phyloP scores from a whole-genome alignment of 2,113 vertebrate genomes.

The Tenrec ecaudatus region DNA sequence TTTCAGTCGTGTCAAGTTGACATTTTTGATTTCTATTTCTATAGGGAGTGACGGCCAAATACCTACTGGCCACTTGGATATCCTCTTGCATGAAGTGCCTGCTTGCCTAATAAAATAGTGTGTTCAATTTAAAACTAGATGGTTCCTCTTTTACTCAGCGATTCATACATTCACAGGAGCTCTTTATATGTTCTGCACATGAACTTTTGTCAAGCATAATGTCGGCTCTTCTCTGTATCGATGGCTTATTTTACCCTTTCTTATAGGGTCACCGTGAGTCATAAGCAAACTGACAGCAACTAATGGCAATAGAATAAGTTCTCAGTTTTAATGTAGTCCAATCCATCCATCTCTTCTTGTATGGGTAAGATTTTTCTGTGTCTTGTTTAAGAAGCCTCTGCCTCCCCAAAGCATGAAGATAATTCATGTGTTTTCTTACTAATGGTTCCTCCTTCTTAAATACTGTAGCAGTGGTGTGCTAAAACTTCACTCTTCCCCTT shows the following conservation, averaged over 20 bases:
- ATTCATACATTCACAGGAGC: neutral
- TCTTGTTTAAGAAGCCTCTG: neutral
- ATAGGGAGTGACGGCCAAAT: neutral
- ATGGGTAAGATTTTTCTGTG: neutral
- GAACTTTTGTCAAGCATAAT: constrained; percentile 26
- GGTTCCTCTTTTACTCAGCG: constrained; percentile 16
- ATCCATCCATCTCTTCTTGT: neutral
- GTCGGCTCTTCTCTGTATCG: neutral
- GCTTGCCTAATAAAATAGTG: neutral
- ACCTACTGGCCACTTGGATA: neutral
- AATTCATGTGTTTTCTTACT: neutral
- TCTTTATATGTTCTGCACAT: constrained; percentile 2
- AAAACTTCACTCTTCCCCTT: neutral
- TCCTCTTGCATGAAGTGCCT: neutral
- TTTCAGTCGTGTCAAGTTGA: neutral
- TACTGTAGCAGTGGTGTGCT: neutral
- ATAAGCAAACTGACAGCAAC: neutral
- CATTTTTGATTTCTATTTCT: neutral
- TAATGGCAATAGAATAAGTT: neutral
- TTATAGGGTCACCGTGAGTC: neutral
- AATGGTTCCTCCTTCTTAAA: neutral
- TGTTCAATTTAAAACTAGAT: neutral
- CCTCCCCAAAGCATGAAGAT: neutral
- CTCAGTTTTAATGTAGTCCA: neutral
- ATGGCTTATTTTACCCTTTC: neutral